A percentile compares a stretch with the other conserved stretches of the same genome.
Conservation (phyloP, 1,140 invertebrate species). For the Sycophila sp. region DNA sequence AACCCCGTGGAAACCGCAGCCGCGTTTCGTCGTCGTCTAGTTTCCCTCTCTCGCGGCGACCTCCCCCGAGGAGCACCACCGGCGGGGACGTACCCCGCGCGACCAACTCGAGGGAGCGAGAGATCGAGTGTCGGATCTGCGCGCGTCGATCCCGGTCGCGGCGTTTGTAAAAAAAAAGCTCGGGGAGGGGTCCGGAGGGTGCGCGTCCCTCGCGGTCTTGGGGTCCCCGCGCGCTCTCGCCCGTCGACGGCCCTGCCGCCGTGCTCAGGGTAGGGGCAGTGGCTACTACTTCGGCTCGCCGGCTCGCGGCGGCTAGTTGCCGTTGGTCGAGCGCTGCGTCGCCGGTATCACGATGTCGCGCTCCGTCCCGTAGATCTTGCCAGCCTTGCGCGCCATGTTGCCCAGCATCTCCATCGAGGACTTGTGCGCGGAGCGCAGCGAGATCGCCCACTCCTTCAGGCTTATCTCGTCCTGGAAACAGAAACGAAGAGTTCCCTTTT, state of each 20-base stretch:
- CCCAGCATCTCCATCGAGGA: constrained; percentile 90
- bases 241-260: background rate
- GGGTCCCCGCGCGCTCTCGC: background rate
- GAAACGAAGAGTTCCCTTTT: too few relatives aligned
- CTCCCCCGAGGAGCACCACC: too few relatives aligned
- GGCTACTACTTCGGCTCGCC: too few relatives aligned
- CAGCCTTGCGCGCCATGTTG: constrained; percentile 95
- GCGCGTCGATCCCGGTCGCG: background rate
- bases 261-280: too few relatives aligned
- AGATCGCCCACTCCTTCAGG: constrained; percentile 93
- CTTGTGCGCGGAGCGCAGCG: constrained; percentile 90
- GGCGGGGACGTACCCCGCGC: too few relatives aligned
- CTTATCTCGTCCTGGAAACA: constrained; percentile 88
- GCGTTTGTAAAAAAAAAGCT: background rate
- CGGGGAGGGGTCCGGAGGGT: too few relatives aligned
- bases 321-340: constrained; percentile 67
- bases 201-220: too few relatives aligned
- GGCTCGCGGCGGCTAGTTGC: constrained; percentile 65
- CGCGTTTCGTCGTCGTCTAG: too few relatives aligned
- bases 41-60: too few relatives aligned
- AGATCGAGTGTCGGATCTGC: too few relatives aligned
- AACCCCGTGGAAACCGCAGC: too few relatives aligned
- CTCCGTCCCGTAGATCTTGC: constrained; percentile 94
- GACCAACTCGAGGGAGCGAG: too few relatives aligned
- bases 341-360: constrained; percentile 66